Evolutionary conservation across 2,888 invertebrate genomes (phyloP).

Genomic region (Mesochorus sp.): DNA sequence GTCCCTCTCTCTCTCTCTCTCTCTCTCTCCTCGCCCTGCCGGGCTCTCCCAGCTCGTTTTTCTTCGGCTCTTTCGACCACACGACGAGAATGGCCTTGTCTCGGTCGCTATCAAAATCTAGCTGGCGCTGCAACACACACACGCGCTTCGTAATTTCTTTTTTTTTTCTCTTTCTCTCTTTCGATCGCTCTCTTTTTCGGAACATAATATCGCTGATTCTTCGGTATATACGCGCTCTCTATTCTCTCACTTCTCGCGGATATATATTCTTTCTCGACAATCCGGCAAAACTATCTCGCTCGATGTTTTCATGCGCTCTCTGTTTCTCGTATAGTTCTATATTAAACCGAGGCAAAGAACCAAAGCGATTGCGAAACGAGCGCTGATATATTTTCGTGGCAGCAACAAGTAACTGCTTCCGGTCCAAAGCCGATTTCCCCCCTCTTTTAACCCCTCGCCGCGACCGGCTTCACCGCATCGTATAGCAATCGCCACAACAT

Average conservation of each 20-base stretch:
- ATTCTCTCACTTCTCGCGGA: slow-evolving; percentile 12
- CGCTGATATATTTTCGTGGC: slow-evolving; percentile 80
- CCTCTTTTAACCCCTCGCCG: slow-evolving; percentile 24
- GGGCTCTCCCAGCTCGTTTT: slow-evolving; percentile 31
- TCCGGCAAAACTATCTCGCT: slow-evolving; percentile 33
- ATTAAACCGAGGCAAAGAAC: slow-evolving; percentile 78
- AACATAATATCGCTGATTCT: neutral
- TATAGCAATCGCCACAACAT: slow-evolving; percentile 13
- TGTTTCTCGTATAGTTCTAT: slow-evolving; percentile 71
- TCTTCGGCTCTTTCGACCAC: slow-evolving; percentile 26
- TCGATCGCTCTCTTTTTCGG: neutral
- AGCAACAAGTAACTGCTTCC: slow-evolving; percentile 81
- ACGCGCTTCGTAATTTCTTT: neutral
- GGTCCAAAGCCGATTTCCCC: slow-evolving; percentile 70
- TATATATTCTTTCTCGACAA: slow-evolving; percentile 14
- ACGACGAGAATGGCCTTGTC: slow-evolving; percentile 69
- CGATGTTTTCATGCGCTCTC: slow-evolving; percentile 62
- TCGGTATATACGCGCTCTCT: slow-evolving; percentile 8
- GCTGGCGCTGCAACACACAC: slow-evolving; percentile 61
- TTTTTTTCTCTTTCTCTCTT: neutral
- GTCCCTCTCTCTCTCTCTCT: slow-evolving; percentile 24
- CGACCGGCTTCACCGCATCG: slow-evolving; percentile 15
- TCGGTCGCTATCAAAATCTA: slow-evolving; percentile 70
- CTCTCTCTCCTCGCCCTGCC: slow-evolving; percentile 45
- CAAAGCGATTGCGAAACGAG: slow-evolving; percentile 79